A percentile compares a stretch with the other conserved stretches of the same genome.
These are phyloP conservation scores for Argopecten irradians DNA, from an alignment of 1,140 invertebrate species.

Conservation along the genomic window DNA sequence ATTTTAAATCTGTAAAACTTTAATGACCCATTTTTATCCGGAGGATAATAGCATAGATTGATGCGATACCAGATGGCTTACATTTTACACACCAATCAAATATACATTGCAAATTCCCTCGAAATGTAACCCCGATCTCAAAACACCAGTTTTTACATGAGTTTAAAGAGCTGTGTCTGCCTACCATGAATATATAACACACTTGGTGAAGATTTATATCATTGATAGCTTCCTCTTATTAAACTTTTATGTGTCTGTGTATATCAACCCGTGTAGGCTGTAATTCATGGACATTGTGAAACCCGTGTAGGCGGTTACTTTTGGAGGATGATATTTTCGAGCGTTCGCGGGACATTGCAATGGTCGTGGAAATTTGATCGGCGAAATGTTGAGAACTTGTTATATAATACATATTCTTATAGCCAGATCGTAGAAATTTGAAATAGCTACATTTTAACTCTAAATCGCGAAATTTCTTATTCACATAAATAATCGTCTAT, in stretches of 20 bases:
- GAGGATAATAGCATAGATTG: background rate
- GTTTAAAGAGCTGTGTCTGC: background rate
- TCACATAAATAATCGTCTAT: no score
- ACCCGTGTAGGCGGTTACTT: no score
- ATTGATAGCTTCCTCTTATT: background rate
- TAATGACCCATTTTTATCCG: background rate
- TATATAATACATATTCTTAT: no score
- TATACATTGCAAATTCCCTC: background rate
- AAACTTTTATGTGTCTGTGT: background rate
- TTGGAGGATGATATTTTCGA: no score
- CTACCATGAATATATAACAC: background rate
- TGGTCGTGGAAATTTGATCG: no score
- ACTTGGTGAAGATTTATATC: background rate
- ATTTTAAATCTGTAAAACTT: background rate
- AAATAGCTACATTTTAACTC: no score
- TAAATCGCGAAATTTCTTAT: no score
- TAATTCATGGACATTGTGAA: no score
- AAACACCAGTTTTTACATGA: background rate
- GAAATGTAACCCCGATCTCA: background rate
- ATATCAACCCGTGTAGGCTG: no score
- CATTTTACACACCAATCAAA: background rate
- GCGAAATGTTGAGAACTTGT: no score
- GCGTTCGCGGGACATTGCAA: no score
- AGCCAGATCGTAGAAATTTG: no score
- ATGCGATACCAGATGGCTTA: background rate